Evolutionary conservation across 2,888 invertebrate genomes (phyloP), one percentile per base, ranked within the genome.

Genomic region (Oxycera nigricornis): DNA sequence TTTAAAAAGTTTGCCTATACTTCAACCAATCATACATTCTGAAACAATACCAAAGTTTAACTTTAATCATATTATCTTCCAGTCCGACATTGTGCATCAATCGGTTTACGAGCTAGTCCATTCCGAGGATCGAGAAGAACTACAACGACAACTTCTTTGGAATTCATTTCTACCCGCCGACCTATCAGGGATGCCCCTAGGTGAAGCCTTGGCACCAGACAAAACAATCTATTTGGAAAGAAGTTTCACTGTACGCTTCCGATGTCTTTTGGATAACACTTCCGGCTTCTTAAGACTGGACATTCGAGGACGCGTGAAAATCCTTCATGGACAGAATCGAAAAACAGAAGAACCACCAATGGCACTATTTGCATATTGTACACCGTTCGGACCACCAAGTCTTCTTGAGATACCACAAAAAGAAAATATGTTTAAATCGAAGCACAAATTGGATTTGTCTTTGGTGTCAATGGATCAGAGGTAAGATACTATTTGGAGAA

Each of bases 11-110:
- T n/a, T n/a, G n/a, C n/a, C n/a, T n/a, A n/a, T n/a, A n/a, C n/a
- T n/a, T n/a, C n/a, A n/a, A n/a, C n/a, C n/a, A n/a, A n/a, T n/a
- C n/a, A n/a, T n/a, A n/a, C n/a, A n/a, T n/a, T n/a, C n/a, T n/a
- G n/a, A n/a, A n/a, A n/a, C n/a, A n/a, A n/a, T n/a, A n/a, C n/a
- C n/a, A n/a, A n/a, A n/a, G n/a, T n/a, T n/a, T n/a, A n/a, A n/a
- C n/a, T n/a, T 39, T 1, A 1, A 14, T 72, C 79, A n/a, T n/a
- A n/a, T 77, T 78, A 75, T 80, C 79, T 90, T 91, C 35, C 89
- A 99, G 98, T 99, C 98, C 80, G 99, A 99, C 86, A 98, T 99
- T 81, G 97, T 99, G 75, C 99, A 99, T 86, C 99, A 99, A 85
- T 97, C 97, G 78, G 97, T 98, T 72, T 98, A 97, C 89, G 99